Evolutionary conservation across 2,888 invertebrate genomes (phyloP).

Genomic region (Ennomos quercinarius): DNA sequence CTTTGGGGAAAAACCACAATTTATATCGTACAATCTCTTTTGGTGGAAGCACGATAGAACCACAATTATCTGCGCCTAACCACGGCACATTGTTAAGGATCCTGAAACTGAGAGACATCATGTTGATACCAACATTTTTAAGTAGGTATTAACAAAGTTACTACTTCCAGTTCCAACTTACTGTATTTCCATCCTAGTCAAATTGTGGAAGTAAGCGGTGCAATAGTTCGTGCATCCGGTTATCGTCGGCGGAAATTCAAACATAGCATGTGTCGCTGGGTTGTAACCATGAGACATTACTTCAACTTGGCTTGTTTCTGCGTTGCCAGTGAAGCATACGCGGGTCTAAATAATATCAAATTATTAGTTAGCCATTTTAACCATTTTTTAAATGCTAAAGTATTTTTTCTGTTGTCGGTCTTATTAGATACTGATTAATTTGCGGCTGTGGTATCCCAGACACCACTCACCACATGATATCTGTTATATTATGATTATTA

Average conservation of each 20-base stretch:
- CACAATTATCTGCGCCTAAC: slow-evolving; percentile 73
- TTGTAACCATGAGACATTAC: slow-evolving; percentile 76
- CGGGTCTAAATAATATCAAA: slow-evolving; percentile 54
- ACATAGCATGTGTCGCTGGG: slow-evolving; percentile 68
- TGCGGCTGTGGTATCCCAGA: too few relatives aligned
- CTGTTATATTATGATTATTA: too few relatives aligned
- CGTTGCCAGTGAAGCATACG: slow-evolving; percentile 68
- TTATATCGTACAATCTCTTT: slow-evolving; percentile 71
- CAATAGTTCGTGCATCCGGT: slow-evolving; percentile 76
- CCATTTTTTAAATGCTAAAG: too few relatives aligned
- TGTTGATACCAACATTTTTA: neutral
- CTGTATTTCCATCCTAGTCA: slow-evolving; percentile 80
- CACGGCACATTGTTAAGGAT: slow-evolving; percentile 66
- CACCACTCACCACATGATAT: too few relatives aligned
- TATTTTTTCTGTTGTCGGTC: too few relatives aligned
- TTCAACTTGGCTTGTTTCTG: slow-evolving; percentile 71
- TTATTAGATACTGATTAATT: too few relatives aligned
- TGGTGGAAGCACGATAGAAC: slow-evolving; percentile 67
- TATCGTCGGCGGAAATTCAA: slow-evolving; percentile 76
- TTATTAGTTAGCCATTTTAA: slow-evolving; percentile 1
- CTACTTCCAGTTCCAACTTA: slow-evolving; percentile 37
- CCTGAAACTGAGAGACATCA: slow-evolving; percentile 60
- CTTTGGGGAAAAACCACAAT: slow-evolving; percentile 80
- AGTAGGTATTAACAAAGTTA: neutral
- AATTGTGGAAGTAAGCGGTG: slow-evolving; percentile 73